Percentiles rank a stretch among this genome's conserved stretches.
phyloP scores from a whole-genome alignment of 1,140 invertebrate genomes.

The Drosophila lacteicornis region DNA sequence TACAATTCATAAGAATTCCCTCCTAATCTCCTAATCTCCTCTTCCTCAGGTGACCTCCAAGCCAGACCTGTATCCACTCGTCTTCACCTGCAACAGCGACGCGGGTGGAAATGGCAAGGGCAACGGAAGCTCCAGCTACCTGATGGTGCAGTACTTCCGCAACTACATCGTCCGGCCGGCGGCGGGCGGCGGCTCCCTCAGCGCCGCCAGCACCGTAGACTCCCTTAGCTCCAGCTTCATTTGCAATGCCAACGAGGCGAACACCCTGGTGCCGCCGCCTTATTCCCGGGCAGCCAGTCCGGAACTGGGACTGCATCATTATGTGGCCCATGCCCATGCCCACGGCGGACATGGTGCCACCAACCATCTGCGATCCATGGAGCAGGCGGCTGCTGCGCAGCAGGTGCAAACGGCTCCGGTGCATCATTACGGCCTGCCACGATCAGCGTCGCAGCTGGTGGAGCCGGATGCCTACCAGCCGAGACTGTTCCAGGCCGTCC shows the following conservation, averaged over 20 bases:
- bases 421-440: constrained; percentile 59
- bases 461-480: constrained; percentile 51
- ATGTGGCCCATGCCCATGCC: constrained; percentile 71
- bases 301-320: constrained; percentile 86
- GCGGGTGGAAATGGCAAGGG: constrained; percentile 86
- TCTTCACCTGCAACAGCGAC: constrained; percentile 90
- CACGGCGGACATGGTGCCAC: constrained; percentile 9
- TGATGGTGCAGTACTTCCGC: constrained; percentile 93
- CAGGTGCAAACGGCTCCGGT: constrained; percentile 6
- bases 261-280: constrained; percentile 91
- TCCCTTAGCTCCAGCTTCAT: constrained; percentile 93
- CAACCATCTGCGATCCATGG: constrained; percentile 23
- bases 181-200: constrained; percentile 90
- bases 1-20: too few species aligned
- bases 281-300: constrained; percentile 92
- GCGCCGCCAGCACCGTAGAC: constrained; percentile 92
- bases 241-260: constrained; percentile 92
- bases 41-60: constrained; percentile 90
- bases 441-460: constrained; percentile 80
- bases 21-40: too few species aligned
- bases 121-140: constrained; percentile 89
- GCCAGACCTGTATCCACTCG: constrained; percentile 92
- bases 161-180: constrained; percentile 90
- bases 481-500: constrained; percentile 8
- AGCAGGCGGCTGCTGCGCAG: constrained; percentile 52